These are phyloP conservation scores for Fukomys damarensis DNA, from an alignment of 2,113 vertebrate species.

Conservation along the genomic window DNA sequence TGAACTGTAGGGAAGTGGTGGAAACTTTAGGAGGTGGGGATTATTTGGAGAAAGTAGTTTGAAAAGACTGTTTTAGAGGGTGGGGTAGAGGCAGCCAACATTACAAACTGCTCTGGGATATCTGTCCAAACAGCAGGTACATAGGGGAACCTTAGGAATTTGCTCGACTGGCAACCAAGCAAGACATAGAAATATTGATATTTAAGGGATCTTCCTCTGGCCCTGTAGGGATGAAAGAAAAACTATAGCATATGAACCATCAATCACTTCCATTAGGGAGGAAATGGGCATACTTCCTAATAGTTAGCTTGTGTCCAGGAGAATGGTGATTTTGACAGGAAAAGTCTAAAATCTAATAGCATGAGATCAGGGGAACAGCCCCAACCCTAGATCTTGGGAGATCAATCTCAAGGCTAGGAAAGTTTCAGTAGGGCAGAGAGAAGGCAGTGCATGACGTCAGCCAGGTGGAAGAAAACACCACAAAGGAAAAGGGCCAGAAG, in stretches of 20 bases:
- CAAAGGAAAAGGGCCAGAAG: not conserved
- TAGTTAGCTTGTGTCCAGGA: not conserved
- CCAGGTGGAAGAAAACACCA: not conserved
- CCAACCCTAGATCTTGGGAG: not conserved
- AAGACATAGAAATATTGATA: not conserved
- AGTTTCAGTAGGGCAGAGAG: not conserved
- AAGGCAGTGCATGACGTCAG: not conserved
- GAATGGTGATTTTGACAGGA: not conserved
- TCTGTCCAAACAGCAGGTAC: not conserved
- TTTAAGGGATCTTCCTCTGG: not conserved
- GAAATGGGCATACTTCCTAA: not conserved
- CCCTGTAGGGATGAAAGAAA: not conserved
- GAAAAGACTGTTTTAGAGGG: not conserved
- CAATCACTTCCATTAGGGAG: not conserved
- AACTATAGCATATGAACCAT: not conserved
- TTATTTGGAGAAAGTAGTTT: not conserved
- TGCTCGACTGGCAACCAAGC: not conserved
- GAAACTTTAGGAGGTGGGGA: not conserved
- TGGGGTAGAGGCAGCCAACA: not conserved
- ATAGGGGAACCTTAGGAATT: not conserved
- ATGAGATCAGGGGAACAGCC: not conserved
- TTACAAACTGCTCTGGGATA: not conserved
- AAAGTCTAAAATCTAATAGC: not conserved
- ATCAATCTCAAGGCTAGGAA: not conserved
- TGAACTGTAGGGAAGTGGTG: not conserved